Conservation (phyloP, 2,888 invertebrate genomes). For the Pilophorus perplexus region DNA sequence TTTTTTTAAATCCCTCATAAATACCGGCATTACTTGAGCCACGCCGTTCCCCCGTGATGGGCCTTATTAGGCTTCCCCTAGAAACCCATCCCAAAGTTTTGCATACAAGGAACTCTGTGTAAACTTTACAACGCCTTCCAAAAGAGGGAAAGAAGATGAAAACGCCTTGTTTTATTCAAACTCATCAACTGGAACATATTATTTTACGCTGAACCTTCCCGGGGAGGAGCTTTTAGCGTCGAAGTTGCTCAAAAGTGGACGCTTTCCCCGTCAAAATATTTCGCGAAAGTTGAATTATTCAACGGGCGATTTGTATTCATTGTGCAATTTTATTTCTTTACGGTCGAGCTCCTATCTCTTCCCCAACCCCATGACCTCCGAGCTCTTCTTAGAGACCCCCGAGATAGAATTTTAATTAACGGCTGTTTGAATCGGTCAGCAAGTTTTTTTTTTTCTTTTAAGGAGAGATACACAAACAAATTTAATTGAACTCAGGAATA, state of each 20-base stretch:
- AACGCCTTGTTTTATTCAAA: constrained; percentile 26
- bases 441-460: too few relatives aligned
- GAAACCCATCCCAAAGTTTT: neutral
- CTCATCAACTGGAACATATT: constrained; percentile 38
- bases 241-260: constrained; percentile 27
- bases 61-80: constrained; percentile 2
- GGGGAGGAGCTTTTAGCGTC: constrained; percentile 10
- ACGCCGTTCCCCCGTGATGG: constrained; percentile 1
- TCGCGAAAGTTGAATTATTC: constrained; percentile 31
- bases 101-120: neutral
- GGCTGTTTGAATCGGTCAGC: constrained; percentile 8
- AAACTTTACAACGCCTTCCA: constrained; percentile 12
- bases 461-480: too few relatives aligned
- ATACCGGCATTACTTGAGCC: too few relatives aligned
- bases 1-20: too few relatives aligned
- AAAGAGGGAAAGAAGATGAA: constrained; percentile 13
- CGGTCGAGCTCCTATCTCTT: neutral
- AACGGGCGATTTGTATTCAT: constrained; percentile 34
- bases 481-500: too few relatives aligned
- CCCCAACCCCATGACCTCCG: neutral
- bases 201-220: constrained; percentile 17
- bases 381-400: neutral
- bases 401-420: neutral
- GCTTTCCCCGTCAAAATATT: constrained; percentile 30
- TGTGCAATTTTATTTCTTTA: constrained; percentile 25